Conservation (phyloP, 2,888 invertebrate genomes). For the Microdon myrmicae region DNA sequence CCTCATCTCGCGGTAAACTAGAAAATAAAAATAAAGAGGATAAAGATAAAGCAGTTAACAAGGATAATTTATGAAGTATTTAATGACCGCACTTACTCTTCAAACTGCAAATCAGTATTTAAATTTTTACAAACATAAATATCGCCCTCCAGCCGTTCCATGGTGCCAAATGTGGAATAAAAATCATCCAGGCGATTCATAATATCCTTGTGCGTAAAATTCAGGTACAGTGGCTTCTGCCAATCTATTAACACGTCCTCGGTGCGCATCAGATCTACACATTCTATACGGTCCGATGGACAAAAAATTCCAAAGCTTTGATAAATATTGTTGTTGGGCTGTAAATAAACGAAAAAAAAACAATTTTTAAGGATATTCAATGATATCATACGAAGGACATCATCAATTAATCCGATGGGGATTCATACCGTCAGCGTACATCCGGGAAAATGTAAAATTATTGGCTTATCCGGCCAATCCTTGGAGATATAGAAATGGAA, state of each 20-base stretch:
- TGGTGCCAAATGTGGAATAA: constrained; percentile 71
- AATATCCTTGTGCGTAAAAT: constrained; percentile 85
- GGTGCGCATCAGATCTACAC: constrained; percentile 76
- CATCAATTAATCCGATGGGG: not conserved
- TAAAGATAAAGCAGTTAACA: not conserved
- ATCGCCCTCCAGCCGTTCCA: constrained; percentile 83
- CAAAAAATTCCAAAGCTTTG: constrained; percentile 89
- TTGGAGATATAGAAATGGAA: constrained; percentile 91
- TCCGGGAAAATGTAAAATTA: constrained; percentile 88
- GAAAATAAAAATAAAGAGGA: constrained; percentile 2
- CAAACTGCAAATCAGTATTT: constrained; percentile 71
- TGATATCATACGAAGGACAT: not conserved
- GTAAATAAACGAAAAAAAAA: constrained; percentile 36
- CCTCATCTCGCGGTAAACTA: constrained; percentile 73
- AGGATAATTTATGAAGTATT: not conserved
- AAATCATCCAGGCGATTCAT: constrained; percentile 81
- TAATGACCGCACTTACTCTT: constrained; percentile 71
- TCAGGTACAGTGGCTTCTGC: constrained; percentile 83
- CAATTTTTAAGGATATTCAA: not conserved
- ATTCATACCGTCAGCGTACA: constrained; percentile 84
- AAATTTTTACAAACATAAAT: constrained; percentile 79
- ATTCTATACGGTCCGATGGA: constrained; percentile 79
- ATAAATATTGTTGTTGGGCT: constrained; percentile 83
- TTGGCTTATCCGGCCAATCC: constrained; percentile 86
- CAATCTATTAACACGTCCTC: constrained; percentile 84